These are phyloP conservation scores for Aselliscus stoliczkanus DNA, from an alignment of 2,797 vertebrate species.

Conservation along the genomic window DNA sequence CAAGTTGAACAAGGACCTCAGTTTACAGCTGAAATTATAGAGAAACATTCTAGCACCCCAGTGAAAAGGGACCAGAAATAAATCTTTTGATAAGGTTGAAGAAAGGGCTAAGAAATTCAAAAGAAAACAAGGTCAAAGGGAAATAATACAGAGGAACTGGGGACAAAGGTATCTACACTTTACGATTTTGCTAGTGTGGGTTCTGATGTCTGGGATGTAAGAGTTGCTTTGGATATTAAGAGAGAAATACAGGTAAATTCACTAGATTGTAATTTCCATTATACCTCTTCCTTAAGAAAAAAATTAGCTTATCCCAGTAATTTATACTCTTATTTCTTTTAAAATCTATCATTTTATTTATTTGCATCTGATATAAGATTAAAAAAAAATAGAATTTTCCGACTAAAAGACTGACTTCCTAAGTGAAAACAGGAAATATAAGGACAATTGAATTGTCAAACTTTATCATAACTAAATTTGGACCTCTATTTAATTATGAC, in stretches of 20 bases:
- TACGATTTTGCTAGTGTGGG: neutral
- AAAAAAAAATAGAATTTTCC: neutral
- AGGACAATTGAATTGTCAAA: neutral
- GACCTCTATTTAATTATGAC: neutral
- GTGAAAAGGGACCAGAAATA: neutral
- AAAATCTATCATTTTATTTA: neutral
- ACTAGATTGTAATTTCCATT: neutral
- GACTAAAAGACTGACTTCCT: neutral
- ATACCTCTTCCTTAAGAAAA: neutral
- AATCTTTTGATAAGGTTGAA: neutral
- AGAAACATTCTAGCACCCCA: neutral
- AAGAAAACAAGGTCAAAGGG: neutral
- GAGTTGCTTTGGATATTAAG: neutral
- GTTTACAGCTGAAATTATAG: conserved; percentile 4
- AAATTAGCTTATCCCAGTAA: neutral
- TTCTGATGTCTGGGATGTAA: neutral
- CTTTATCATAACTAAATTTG: neutral
- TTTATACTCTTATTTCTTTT: neutral
- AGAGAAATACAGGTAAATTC: neutral
- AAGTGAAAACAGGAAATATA: neutral
- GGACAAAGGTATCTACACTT: neutral
- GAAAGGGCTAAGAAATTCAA: neutral
- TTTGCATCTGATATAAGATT: neutral
- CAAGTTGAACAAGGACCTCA: neutral
- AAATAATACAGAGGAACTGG: neutral